A percentile compares a stretch with the other conserved stretches of the same genome.
Conservation (phyloP, 2,113 vertebrate species). For the Percina caprodes region DNA sequence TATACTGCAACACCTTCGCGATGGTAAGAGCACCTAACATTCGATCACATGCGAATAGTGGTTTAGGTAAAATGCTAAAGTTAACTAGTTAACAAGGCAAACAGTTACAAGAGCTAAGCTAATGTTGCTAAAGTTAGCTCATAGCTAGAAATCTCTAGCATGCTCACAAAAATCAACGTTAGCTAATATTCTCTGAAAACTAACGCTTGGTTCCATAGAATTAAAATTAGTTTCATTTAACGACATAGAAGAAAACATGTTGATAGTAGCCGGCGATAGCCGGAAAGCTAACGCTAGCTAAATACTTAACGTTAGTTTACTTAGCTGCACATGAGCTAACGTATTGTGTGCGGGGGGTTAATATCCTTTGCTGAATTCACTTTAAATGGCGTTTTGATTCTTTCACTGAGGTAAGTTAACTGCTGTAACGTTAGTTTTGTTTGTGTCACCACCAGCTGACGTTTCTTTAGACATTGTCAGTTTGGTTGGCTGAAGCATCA, state of each 20-base stretch:
- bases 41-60: rapidly evolving
- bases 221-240: too few species aligned
- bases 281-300: neutral
- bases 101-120: constrained; percentile 28
- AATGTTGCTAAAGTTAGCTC: constrained; percentile 13
- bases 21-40: constrained; percentile 66
- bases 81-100: neutral
- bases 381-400: neutral
- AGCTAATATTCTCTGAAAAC: neutral
- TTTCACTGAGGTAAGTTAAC: too few species aligned
- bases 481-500: neutral
- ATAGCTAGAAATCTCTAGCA: neutral
- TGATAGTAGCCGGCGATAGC: neutral
- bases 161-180: neutral
- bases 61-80: neutral
- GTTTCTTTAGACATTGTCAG: neutral
- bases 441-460: too few species aligned
- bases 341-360: rapidly evolving
- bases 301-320: neutral
- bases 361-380: neutral
- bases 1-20: constrained; percentile 19
- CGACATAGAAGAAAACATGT: neutral
- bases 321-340: constrained; percentile 24
- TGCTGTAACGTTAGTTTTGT: too few species aligned
- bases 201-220: too few species aligned